Base-by-base conservation (phyloP, 2,797 vertebrate species). In the Onychomys arenicola region DNA sequence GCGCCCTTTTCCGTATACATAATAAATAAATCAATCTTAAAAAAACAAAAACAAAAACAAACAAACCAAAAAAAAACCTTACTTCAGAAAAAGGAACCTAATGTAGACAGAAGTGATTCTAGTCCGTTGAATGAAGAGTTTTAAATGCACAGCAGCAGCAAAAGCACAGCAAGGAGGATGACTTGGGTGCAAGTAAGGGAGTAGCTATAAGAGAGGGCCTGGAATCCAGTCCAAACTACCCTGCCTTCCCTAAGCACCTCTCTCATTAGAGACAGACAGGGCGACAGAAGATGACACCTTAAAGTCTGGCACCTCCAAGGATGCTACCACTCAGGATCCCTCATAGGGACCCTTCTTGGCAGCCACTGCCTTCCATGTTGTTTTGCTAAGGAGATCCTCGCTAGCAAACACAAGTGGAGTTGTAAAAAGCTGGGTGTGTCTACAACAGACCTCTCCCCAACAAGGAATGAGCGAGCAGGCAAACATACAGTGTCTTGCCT, bases 401-500 rank as follows among this genome's bases (percentile, higher is more conserved):
- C 6, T 61, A 52, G 57, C 40, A 32, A 88, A 77, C 34, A 55
- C 0, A 25, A 32, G 43, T 34, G 17, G 46, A 89, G 19, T 13
- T 84, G 23, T 43, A 1, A 34, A 75, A 25, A 69, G 77, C 34
- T 11, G 3, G 1, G 76, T 17, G 80, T 5, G n/a, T 84, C 67
- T 1, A 23, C 0, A 17, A 32, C 14, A 63, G 40, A 37, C 14
- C 29, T 32, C 43, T 73, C 34, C 52, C 9, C 8, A 14, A 55
- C 12, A 0, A 11, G 17, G 29, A 1, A 2, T 3, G 12, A 81
- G 25, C 1, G 3, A 84, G 34, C 27, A 32, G 78, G 61, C 23
- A 0, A 19, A 23, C 0, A 0, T 23, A 23, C 0, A 5, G 0
- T 16, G 21, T 65, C 46, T 40, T 37, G 37, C 8, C 37, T 34